Percentiles rank a stretch among this genome's conserved stretches.
Evolutionary conservation across 2,888 invertebrate species (phyloP).

Genomic region (Apoderus coryli): DNA sequence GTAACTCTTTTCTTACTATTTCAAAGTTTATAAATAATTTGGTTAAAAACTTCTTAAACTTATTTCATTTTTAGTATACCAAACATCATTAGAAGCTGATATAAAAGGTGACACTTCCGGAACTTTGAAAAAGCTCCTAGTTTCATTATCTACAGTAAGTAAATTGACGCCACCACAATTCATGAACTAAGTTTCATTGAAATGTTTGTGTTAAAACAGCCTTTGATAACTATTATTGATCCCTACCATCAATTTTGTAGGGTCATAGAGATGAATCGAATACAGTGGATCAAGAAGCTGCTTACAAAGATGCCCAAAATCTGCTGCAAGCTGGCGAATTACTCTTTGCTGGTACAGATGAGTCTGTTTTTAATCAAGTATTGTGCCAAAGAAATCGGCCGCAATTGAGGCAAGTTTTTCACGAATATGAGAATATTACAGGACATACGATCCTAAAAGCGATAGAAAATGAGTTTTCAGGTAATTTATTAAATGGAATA

Average conservation of each 20-base stretch:
- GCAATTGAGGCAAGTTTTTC: slow-evolving; percentile 40
- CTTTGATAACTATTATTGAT: background rate
- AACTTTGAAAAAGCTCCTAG: slow-evolving; percentile 74
- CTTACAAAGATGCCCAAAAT: slow-evolving; percentile 69
- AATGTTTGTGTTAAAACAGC: background rate
- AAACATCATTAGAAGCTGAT: slow-evolving; percentile 66
- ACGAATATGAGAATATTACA: slow-evolving; percentile 60
- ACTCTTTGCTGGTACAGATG: slow-evolving; percentile 61
- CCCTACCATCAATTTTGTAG: slow-evolving; percentile 33
- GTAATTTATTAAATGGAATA: slow-evolving; percentile 67
- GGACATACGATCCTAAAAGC: slow-evolving; percentile 68
- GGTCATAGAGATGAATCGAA: slow-evolving; percentile 71
- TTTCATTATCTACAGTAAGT: slow-evolving; percentile 56
- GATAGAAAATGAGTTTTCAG: slow-evolving; percentile 61
- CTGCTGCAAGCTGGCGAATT: slow-evolving; percentile 59
- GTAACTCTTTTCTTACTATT: slow-evolving; percentile 11
- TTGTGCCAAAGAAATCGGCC: slow-evolving; percentile 62
- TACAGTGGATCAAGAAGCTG: slow-evolving; percentile 52
- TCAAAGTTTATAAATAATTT: slow-evolving; percentile 10
- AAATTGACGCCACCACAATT: slow-evolving; percentile 4
- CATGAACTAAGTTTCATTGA: slow-evolving; percentile 1
- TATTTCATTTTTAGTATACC: slow-evolving; percentile 50
- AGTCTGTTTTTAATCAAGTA: slow-evolving; percentile 70
- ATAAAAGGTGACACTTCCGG: slow-evolving; percentile 82
- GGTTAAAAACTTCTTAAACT: slow-evolving; percentile 14